Base-by-base conservation (phyloP, 2,113 vertebrate species). In the Ardeotis arabs region DNA sequence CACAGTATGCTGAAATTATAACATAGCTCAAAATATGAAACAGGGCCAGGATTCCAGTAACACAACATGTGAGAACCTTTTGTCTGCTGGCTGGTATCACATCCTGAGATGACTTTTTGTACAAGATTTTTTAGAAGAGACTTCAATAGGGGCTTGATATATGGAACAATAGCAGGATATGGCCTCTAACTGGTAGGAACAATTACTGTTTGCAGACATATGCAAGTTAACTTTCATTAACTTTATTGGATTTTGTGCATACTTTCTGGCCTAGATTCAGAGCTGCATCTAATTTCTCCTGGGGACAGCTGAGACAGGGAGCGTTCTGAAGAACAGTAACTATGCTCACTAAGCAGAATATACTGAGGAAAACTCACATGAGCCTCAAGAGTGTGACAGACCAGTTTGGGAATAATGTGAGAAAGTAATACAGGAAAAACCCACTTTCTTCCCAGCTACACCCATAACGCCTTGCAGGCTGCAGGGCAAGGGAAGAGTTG, bases 101-200 rank as follows among this genome's bases (percentile, higher is more conserved):
- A 96, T 95, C 90, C 87, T 81, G 91, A 95, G 84, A 95, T 59
- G 53, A 87, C 41, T 84, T 95, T 95, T 89, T 94, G 62, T 73
- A 69, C 77, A 76, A 89, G 67, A 73, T 76, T 89, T 91, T 93
- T 95, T 69, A 95, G 66, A 73, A 93, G 58, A 92, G 79, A 89
- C 89, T 95, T 91, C 94, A 96, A 82, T 69, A 66, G 77, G 27
- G 19, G 69, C 47, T 95, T 92, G 77, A 91, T 94, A 91, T 76
- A 76, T 55, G 52, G 67, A 96, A 97, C 95, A 97, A 96, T 95
- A 89, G 94, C 76, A 97, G 95, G 96, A 96, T 97, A 58, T 73
- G 84, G 92, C 86, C 94, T 90, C 94, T 97, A 89, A 92, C 74
- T 92, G 77, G 64, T 87, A 92, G 62, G 69, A 96, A 95, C 95